These are phyloP conservation scores for Orchestes rusci DNA, from an alignment of 2,888 invertebrate species.

Conservation along the genomic window DNA sequence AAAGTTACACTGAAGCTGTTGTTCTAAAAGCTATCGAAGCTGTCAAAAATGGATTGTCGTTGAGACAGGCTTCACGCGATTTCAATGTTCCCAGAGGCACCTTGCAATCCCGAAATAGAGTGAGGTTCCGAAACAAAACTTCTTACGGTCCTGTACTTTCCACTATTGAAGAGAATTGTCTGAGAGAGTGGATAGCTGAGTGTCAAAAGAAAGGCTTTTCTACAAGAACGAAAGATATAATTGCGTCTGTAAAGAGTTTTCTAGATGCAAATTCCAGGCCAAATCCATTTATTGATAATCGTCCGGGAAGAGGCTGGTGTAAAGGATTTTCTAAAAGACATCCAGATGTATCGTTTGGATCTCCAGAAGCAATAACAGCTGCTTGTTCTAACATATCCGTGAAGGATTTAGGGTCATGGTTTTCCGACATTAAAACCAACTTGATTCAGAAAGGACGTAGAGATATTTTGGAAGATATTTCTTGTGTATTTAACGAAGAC, in stretches of 20 bases:
- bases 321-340: conserved; percentile 28
- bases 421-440: conserved; percentile 24
- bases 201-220: conserved; percentile 6
- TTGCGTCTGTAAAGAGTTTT: conserved; percentile 9
- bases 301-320: conserved; percentile 28
- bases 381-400: conserved; percentile 27
- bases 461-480: conserved; percentile 27
- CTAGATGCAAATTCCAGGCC: conserved; percentile 18
- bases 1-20: too few species aligned
- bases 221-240: neutral
- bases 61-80: too few species aligned
- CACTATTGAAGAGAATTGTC: neutral
- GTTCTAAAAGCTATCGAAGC: too few species aligned
- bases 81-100: conserved; percentile 7
- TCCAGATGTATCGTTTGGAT: conserved; percentile 26
- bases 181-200: conserved; percentile 1
- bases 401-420: conserved; percentile 30
- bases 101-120: neutral
- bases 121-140: conserved; percentile 5
- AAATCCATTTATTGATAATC: conserved; percentile 23
- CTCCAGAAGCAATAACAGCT: conserved; percentile 29
- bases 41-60: too few species aligned
- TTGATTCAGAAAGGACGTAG: conserved; percentile 18
- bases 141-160: conserved; percentile 4
- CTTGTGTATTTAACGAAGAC: conserved; percentile 33